phyloP scores from a whole-genome alignment of 1,140 invertebrate species.

The Drosophila melanica region DNA sequence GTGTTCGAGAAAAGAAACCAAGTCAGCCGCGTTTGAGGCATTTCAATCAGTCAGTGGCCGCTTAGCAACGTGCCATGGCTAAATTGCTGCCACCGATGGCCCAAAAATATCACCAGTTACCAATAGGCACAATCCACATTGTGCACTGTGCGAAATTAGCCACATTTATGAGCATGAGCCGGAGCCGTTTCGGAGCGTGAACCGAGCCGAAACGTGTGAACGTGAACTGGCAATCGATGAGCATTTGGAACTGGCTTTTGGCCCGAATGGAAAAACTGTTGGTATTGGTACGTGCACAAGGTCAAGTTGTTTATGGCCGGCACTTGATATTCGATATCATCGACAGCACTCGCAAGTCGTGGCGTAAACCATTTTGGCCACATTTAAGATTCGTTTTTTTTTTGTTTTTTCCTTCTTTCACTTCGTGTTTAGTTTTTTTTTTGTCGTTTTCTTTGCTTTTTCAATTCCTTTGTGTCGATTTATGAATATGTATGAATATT shows the following conservation, averaged over 20 bases:
- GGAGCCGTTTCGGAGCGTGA: conserved; percentile 54
- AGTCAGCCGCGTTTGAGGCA: conserved; percentile 44
- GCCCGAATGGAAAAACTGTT: not conserved
- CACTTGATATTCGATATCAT: conserved; percentile 80
- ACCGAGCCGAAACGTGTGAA: conserved; percentile 65
- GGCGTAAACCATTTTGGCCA: conserved; percentile 37
- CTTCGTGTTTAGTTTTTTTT: not conserved
- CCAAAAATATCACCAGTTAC: conserved; percentile 15
- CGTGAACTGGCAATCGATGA: conserved; percentile 79
- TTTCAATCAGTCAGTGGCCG: conserved; percentile 72
- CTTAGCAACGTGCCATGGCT: conserved; percentile 63
- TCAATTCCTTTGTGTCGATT: conserved; percentile 59
- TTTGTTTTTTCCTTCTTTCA: conserved; percentile 1
- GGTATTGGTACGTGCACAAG: conserved; percentile 69
- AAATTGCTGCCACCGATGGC: conserved; percentile 39
- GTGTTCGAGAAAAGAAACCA: conserved; percentile 24
- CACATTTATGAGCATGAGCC: conserved; percentile 73
- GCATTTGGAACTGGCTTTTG: conserved; percentile 36
- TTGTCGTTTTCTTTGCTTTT: conserved; percentile 6
- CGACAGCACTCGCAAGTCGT: conserved; percentile 30
- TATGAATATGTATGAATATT: conserved; percentile 69
- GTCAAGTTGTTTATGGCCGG: conserved; percentile 79
- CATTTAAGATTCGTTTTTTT: conserved; percentile 24
- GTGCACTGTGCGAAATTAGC: conserved; percentile 62
- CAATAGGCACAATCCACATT: conserved; percentile 22